Conservation (phyloP, 2,888 invertebrate species). For the Tipula unca region DNA sequence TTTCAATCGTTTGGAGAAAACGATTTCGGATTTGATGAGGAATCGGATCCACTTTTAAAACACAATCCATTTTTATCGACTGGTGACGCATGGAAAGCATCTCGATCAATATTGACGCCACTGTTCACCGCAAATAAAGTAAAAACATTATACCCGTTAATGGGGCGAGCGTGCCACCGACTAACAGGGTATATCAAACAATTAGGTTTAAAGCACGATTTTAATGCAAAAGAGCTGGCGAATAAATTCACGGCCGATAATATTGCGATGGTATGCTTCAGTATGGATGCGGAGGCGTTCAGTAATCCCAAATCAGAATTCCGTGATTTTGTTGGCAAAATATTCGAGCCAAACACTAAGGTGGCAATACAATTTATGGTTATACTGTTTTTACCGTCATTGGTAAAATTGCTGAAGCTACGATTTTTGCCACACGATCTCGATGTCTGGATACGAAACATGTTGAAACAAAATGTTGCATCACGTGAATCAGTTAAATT, state of each 20-base stretch:
- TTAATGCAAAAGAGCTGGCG: background rate
- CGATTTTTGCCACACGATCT: background rate
- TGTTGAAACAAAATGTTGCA: slow-evolving; percentile 42
- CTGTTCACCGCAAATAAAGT: slow-evolving; percentile 42
- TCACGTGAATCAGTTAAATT: slow-evolving; percentile 39
- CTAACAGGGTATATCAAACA: background rate
- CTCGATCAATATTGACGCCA: slow-evolving; percentile 37
- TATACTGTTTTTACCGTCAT: slow-evolving; percentile 19
- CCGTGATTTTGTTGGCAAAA: slow-evolving; percentile 21
- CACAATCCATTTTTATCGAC: slow-evolving; percentile 38
- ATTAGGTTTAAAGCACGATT: background rate
- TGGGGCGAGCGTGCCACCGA: background rate
- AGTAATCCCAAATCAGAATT: slow-evolving; percentile 26
- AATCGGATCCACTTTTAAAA: slow-evolving; percentile 37
- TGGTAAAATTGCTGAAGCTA: slow-evolving; percentile 17
- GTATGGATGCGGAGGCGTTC: slow-evolving; percentile 24
- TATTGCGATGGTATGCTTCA: slow-evolving; percentile 24
- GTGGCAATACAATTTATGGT: slow-evolving; percentile 17
- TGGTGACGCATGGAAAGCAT: slow-evolving; percentile 38
- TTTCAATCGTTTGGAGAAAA: slow-evolving; percentile 37
- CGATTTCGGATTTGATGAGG: slow-evolving; percentile 33
- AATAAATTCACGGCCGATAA: slow-evolving; percentile 25
- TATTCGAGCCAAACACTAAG: slow-evolving; percentile 21
- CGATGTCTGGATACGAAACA: slow-evolving; percentile 26
- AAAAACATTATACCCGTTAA: slow-evolving; percentile 16